Percentiles rank a stretch among this genome's conserved stretches.
Evolutionary conservation across 2,888 invertebrate species (phyloP).

Genomic region (Patella depressa): DNA sequence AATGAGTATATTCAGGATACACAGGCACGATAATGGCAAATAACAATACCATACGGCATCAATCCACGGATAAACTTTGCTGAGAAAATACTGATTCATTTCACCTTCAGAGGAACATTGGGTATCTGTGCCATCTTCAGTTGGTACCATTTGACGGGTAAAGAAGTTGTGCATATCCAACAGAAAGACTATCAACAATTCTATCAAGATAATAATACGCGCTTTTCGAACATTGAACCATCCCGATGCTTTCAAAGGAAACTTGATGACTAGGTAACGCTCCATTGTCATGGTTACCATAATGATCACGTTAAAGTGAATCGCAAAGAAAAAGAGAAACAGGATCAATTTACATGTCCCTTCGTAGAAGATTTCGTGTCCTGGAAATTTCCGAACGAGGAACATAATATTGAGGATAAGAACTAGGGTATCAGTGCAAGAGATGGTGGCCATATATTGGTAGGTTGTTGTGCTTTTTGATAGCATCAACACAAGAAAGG

Average conservation of each 20-base stretch:
- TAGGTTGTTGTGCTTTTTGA: slow-evolving; percentile 23
- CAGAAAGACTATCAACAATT: slow-evolving; percentile 17
- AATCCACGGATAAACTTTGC: slow-evolving; percentile 32
- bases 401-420: slow-evolving; percentile 30
- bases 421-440: slow-evolving; percentile 29
- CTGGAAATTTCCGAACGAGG: slow-evolving; percentile 30
- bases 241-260: slow-evolving; percentile 23
- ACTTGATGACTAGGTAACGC: slow-evolving; percentile 30
- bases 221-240: slow-evolving; percentile 20
- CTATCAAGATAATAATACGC: slow-evolving; percentile 15
- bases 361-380: slow-evolving; percentile 24
- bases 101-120: slow-evolving; percentile 13
- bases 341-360: slow-evolving; percentile 28
- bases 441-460: slow-evolving; percentile 30
- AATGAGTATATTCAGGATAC: slow-evolving; percentile 28
- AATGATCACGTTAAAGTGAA: slow-evolving; percentile 28
- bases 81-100: slow-evolving; percentile 11
- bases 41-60: slow-evolving; percentile 30
- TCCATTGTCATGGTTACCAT: slow-evolving; percentile 33
- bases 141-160: slow-evolving; percentile 19
- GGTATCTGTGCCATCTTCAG: slow-evolving; percentile 14
- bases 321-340: slow-evolving; percentile 29
- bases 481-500: slow-evolving; percentile 25
- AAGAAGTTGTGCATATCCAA: slow-evolving; percentile 27
- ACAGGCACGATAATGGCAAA: slow-evolving; percentile 19